Evolutionary conservation across 2,113 vertebrate species (phyloP), one percentile per base, ranked within the genome.

Genomic region (Macquaria australasica): DNA sequence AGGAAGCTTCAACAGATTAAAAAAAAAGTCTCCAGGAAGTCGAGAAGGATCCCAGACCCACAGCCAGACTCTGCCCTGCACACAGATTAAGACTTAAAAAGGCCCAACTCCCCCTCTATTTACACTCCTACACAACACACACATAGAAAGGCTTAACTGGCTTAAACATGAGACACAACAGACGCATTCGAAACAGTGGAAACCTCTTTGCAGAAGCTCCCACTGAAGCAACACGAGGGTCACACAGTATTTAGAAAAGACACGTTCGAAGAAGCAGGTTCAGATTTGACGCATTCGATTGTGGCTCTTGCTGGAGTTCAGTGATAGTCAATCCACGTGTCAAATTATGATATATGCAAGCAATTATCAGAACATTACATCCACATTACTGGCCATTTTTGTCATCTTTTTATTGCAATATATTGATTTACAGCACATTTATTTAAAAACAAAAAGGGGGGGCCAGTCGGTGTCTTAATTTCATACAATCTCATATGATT

Each of bases 41-140:
- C 45, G 5, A 72, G 66, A 79, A 55, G 21, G 56, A 78, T 75
- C 62, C 37, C 67, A 69, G 31, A 70, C 55, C 45, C 66, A 37
- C 39, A 81, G 50, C 66, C 41, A 37, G 76, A 70, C 70, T 75
- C 78, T 39, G 43, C 58, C 71, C 84, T 78, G 76, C 76, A 53
- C 72, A 53, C 69, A 79, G 69, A 81, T 84, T 63, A 59, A 77
- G 77, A 82, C 69, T 58, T 51, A 48, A 81, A 48, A 81, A 83
- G 73, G 62, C 87, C 56, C 12, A 41, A 20, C 50, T 62, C 43
- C 31, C 34, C 34, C 37, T 77, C 37, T 50, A 28, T 75, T 62
- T 28, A 83, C 73, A 80, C 74, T 37, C 80, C 23, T 7, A 63
- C 72, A 69, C 41, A 15, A 64, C 72, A 81, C 43, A 85, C 6